phyloP scores from a whole-genome alignment of 2,113 vertebrate species.

The Chaetorhynchus papuensis region DNA sequence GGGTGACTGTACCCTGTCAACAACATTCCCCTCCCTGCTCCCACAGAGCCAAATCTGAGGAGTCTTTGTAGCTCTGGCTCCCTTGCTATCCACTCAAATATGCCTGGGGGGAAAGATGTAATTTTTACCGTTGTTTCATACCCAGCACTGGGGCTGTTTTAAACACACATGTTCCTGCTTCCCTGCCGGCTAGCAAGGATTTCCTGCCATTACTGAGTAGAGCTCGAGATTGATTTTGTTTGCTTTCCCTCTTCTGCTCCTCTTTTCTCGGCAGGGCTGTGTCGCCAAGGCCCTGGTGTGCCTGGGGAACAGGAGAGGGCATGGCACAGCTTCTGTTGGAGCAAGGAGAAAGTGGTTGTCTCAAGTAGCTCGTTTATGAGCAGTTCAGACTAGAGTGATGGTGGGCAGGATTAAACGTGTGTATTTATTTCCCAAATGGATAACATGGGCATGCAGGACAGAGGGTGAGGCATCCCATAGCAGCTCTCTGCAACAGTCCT shows the following conservation, averaged over 20 bases:
- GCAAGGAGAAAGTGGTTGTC: not conserved
- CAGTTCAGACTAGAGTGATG: not conserved
- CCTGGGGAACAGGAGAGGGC: not conserved
- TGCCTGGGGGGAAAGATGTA: not conserved
- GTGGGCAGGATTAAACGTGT: not conserved
- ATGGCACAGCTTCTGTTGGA: accelerated
- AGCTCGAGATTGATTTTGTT: not conserved
- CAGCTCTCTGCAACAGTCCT: not conserved
- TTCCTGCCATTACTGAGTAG: not conserved
- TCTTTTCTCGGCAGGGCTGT: not conserved
- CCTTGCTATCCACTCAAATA: not conserved
- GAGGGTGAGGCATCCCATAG: not conserved
- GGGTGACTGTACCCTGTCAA: accelerated
- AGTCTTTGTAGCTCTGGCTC: not conserved
- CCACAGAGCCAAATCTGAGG: not conserved
- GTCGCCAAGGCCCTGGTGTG: accelerated
- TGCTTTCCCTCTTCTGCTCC: not conserved
- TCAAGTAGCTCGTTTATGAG: not conserved
- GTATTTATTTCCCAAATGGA: not conserved
- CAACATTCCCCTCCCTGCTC: not conserved
- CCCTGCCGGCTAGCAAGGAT: not conserved
- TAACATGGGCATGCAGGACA: accelerated
- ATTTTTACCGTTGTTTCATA: not conserved
- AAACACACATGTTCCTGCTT: not conserved
- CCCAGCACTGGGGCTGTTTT: not conserved